phyloP scores from a whole-genome alignment of 2,888 invertebrate genomes.

The Andrena bucephala region DNA sequence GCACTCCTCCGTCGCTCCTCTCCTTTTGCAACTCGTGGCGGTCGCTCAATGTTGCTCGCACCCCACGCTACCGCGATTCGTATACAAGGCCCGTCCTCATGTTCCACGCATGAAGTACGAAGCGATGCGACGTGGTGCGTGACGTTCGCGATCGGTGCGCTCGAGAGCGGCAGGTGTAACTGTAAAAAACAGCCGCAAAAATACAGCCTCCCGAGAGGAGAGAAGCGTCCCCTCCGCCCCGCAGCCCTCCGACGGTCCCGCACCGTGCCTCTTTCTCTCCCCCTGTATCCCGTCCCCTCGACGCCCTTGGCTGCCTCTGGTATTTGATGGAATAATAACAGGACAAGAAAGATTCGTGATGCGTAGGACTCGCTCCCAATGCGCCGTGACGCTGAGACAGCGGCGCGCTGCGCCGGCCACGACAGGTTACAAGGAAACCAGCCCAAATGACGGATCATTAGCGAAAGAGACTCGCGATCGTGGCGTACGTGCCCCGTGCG shows the following conservation, averaged over 20 bases:
- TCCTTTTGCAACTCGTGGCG: neutral
- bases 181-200: conserved; percentile 72
- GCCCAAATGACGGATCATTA: conserved; percentile 48
- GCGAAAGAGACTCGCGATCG: conserved; percentile 37
- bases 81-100: conserved; percentile 65
- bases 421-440: conserved; percentile 61
- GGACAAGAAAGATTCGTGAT: conserved; percentile 57
- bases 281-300: conserved; percentile 15
- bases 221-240: conserved; percentile 31
- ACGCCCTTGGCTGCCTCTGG: conserved; percentile 53
- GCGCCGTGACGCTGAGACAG: conserved; percentile 14
- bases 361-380: conserved; percentile 36
- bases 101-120: conserved; percentile 70
- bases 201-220: conserved; percentile 53
- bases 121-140: conserved; percentile 70
- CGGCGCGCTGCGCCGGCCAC: conserved; percentile 26
- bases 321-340: conserved; percentile 74
- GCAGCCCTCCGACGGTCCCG: conserved; percentile 9
- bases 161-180: conserved; percentile 71
- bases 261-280: neutral
- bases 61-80: conserved; percentile 49
- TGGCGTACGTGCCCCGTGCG: neutral
- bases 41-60: conserved; percentile 23
- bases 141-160: conserved; percentile 69
- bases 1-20: conserved; percentile 3